phyloP scores from a whole-genome alignment of 2,797 vertebrate genomes.

The Liasis olivaceus region DNA sequence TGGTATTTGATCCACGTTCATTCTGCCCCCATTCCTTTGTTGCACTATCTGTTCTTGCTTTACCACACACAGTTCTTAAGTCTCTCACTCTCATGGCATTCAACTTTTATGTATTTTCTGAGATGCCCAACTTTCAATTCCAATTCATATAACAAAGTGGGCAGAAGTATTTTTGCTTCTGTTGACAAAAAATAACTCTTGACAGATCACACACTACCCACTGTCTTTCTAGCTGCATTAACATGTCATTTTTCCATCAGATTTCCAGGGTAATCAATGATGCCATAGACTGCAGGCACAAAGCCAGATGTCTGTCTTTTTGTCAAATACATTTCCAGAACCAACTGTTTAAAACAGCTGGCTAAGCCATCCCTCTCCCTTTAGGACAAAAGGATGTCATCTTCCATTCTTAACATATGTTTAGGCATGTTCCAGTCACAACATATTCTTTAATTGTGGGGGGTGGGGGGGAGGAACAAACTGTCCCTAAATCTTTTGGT shows the following conservation, averaged over 20 bases:
- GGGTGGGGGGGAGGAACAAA: background rate
- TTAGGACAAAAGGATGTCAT: background rate
- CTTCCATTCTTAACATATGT: background rate
- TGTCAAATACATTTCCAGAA: background rate
- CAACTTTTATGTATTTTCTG: background rate
- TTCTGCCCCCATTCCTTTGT: too few species aligned
- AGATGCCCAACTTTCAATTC: background rate
- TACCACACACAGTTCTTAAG: background rate
- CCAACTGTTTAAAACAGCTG: background rate
- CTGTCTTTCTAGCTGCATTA: background rate
- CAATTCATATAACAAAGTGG: background rate
- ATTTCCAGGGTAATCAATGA: background rate
- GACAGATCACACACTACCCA: background rate
- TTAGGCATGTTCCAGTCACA: background rate
- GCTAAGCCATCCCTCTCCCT: background rate
- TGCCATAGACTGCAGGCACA: background rate
- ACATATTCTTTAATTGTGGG: background rate
- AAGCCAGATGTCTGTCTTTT: background rate
- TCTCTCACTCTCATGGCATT: background rate
- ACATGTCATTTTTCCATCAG: background rate
- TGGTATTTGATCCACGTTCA: too few species aligned
- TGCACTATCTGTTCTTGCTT: background rate
- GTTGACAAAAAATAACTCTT: background rate
- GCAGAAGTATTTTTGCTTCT: background rate
- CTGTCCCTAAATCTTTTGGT: background rate